Conservation (phyloP, 2,888 invertebrate genomes). For the Oscheius sp. region DNA sequence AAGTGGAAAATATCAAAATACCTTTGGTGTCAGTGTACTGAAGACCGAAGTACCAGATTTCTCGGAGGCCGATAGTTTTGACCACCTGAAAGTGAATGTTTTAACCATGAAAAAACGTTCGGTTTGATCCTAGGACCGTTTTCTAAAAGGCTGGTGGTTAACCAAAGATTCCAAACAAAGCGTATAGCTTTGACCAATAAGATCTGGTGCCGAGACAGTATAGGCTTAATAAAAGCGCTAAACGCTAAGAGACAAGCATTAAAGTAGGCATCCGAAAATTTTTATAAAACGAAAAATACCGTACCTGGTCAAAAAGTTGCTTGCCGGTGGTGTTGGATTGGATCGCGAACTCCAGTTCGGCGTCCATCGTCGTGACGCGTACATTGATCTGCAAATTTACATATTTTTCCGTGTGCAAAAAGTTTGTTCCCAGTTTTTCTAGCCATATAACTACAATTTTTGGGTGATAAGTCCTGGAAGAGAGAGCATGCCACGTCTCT, state of each 20-base stretch:
- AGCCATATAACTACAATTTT: too few relatives aligned
- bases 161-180: too few relatives aligned
- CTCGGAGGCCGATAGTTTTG: slow-evolving; percentile 97
- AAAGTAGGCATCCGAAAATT: too few relatives aligned
- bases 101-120: too few relatives aligned
- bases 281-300: background rate
- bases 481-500: slow-evolving; percentile 20
- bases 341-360: slow-evolving; percentile 99
- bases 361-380: slow-evolving; percentile 99
- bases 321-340: slow-evolving; percentile 99
- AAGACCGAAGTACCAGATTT: slow-evolving; percentile 99
- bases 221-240: too few relatives aligned
- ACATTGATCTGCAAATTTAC: slow-evolving; percentile 85
- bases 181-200: too few relatives aligned
- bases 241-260: too few relatives aligned
- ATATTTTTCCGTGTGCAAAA: background rate
- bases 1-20: background rate
- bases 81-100: slow-evolving; percentile 80
- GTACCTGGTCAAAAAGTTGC: slow-evolving; percentile 94
- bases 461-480: background rate
- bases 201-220: too few relatives aligned
- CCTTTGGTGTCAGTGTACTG: slow-evolving; percentile 97
- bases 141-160: too few relatives aligned
- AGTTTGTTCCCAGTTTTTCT: too few relatives aligned
- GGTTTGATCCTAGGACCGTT: too few relatives aligned